Percentiles rank a stretch among this genome's conserved stretches.
Evolutionary conservation across 2,797 vertebrate species (phyloP).

Genomic region (Melanotaenia boesemani): DNA sequence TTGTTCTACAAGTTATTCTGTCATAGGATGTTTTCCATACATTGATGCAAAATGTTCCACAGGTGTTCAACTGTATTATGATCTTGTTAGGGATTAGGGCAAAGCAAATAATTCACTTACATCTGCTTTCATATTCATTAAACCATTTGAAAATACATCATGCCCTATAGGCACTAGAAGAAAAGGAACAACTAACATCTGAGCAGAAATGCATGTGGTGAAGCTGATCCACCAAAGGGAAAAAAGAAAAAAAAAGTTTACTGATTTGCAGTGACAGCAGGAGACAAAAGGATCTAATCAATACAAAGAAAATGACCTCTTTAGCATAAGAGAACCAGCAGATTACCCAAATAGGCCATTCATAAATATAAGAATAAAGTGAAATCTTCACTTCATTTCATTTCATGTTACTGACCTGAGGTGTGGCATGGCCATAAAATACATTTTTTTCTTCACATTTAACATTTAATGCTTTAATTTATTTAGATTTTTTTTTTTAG

Average conservation of each 20-base stretch:
- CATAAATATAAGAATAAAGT: too few species aligned
- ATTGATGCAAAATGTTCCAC: not conserved
- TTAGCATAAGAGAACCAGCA: too few species aligned
- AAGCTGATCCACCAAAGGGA: not conserved
- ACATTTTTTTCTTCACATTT: too few species aligned
- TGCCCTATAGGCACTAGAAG: not conserved
- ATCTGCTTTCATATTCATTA: not conserved
- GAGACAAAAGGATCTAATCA: not conserved
- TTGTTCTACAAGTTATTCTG: not conserved
- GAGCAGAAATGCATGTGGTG: not conserved
- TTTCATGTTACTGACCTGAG: too few species aligned
- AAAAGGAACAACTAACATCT: not conserved
- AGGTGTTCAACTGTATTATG: not conserved
- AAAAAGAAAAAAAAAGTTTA: not conserved
- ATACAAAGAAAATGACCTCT: not conserved
- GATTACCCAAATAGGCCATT: too few species aligned
- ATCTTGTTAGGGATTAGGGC: not conserved
- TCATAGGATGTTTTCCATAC: conserved; percentile 4
- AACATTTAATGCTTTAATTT: too few species aligned
- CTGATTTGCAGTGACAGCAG: not conserved
- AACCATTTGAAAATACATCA: not conserved
- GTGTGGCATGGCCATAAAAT: too few species aligned
- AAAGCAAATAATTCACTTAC: not conserved
- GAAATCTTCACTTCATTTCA: too few species aligned
- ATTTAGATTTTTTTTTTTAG: too few species aligned